Conservation (phyloP, 2,888 invertebrate genomes). For the Stenodera caucasica region DNA sequence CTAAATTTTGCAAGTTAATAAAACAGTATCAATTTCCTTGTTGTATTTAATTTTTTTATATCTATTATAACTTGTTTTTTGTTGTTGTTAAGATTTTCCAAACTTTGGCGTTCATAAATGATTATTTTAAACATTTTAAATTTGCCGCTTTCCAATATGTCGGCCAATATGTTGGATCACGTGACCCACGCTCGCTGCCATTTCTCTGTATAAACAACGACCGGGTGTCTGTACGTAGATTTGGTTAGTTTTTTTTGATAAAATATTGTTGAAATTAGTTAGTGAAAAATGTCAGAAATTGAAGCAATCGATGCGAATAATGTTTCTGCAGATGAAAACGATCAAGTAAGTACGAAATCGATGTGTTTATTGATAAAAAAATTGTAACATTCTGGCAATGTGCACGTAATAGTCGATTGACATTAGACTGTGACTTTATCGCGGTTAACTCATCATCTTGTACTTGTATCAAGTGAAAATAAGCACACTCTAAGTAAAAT, state of each 20-base stretch:
- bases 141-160: constrained; percentile 48
- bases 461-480: constrained; percentile 15
- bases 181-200: constrained; percentile 67
- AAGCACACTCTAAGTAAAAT: constrained; percentile 46
- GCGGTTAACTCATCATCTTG: constrained; percentile 41
- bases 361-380: constrained; percentile 19
- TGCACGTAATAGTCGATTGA: constrained; percentile 52
- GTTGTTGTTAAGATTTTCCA: no score
- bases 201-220: constrained; percentile 64
- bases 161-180: constrained; percentile 50
- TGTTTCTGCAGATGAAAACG: constrained; percentile 52
- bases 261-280: constrained; percentile 40
- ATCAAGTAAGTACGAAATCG: constrained; percentile 47
- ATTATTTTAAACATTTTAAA: no score
- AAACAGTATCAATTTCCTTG: no score
- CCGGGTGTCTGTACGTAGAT: constrained; percentile 52
- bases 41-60: no score
- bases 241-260: constrained; percentile 35
- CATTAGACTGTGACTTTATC: constrained; percentile 50
- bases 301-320: constrained; percentile 53
- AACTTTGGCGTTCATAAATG: constrained; percentile 2
- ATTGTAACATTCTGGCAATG: constrained; percentile 44
- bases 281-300: constrained; percentile 54
- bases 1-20: no score
- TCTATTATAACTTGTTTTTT: no score